Conservation (phyloP, 1,140 invertebrate genomes). For the Paramacrobiotus metropolitanus region DNA sequence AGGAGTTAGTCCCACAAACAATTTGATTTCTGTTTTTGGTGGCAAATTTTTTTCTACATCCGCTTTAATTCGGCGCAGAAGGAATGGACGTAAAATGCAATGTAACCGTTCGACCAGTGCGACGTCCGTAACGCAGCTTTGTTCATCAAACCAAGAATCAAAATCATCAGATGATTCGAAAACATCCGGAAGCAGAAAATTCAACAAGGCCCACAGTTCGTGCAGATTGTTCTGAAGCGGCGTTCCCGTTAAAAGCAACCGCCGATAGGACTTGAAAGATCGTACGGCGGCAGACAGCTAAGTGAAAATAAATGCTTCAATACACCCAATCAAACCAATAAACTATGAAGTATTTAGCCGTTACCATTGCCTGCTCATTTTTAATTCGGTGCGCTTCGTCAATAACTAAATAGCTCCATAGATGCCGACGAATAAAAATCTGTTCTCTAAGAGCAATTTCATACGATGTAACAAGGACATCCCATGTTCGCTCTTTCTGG, state of each 20-base stretch:
- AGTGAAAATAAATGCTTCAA: slow-evolving; percentile 10
- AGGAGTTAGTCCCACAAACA: slow-evolving; percentile 36
- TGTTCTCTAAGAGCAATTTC: slow-evolving; percentile 30
- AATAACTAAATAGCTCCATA: slow-evolving; percentile 41
- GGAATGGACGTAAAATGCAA: slow-evolving; percentile 46
- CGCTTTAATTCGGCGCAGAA: slow-evolving; percentile 37
- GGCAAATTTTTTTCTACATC: slow-evolving; percentile 38
- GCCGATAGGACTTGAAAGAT: slow-evolving; percentile 24
- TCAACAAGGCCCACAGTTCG: slow-evolving; percentile 46
- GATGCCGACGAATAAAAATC: slow-evolving; percentile 20
- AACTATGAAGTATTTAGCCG: slow-evolving; percentile 22
- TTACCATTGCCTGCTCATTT: slow-evolving; percentile 23
- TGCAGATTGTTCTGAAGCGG: slow-evolving; percentile 48
- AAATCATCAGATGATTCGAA: slow-evolving; percentile 23
- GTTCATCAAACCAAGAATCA: neutral
- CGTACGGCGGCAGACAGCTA: slow-evolving; percentile 18
- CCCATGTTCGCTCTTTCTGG: slow-evolving; percentile 38
- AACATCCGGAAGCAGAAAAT: slow-evolving; percentile 44
- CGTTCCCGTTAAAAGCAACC: slow-evolving; percentile 46
- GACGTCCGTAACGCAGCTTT: neutral
- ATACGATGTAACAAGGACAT: slow-evolving; percentile 32
- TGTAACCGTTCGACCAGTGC: slow-evolving; percentile 27
- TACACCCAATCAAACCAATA: slow-evolving; percentile 29
- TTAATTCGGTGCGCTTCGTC: slow-evolving; percentile 50
- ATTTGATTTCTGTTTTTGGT: slow-evolving; percentile 36